A percentile compares a stretch with the other conserved stretches of the same genome.
phyloP scores from a whole-genome alignment of 2,888 invertebrate species.

The Boloria euphrosyne region DNA sequence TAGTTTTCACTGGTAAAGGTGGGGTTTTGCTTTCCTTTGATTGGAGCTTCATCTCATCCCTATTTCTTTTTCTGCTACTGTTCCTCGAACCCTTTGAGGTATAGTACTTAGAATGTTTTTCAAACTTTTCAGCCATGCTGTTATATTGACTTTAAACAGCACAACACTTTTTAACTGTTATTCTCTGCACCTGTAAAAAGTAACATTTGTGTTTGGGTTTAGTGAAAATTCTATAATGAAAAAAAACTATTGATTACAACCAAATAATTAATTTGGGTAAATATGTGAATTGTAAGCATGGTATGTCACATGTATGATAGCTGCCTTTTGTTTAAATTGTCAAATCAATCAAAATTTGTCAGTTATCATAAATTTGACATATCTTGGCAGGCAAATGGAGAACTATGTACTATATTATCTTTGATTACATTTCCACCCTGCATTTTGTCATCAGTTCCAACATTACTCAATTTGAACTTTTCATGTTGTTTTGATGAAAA shows the following conservation, averaged over 20 bases:
- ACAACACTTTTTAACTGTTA: slow-evolving; percentile 35
- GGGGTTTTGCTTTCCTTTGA: slow-evolving; percentile 64
- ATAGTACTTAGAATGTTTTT: slow-evolving; percentile 51
- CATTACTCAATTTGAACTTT: slow-evolving; percentile 65
- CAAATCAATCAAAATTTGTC: slow-evolving; percentile 28
- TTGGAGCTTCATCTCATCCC: slow-evolving; percentile 43
- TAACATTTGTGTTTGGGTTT: slow-evolving; percentile 40
- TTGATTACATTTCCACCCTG: slow-evolving; percentile 81
- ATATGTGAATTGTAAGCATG: slow-evolving; percentile 41
- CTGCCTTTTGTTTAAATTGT: slow-evolving; percentile 28
- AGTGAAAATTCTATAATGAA: slow-evolving; percentile 25
- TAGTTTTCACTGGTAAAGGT: slow-evolving; percentile 60
- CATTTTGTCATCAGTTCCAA: slow-evolving; percentile 62
- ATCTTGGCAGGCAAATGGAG: slow-evolving; percentile 48
- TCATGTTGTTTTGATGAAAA: slow-evolving; percentile 56
- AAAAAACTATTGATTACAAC: slow-evolving; percentile 28
- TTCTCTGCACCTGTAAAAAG: slow-evolving; percentile 61
- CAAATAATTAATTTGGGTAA: slow-evolving; percentile 29
- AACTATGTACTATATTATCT: slow-evolving; percentile 72
- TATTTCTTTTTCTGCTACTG: slow-evolving; percentile 50
- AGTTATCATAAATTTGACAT: slow-evolving; percentile 66
- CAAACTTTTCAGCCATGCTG: slow-evolving; percentile 57
- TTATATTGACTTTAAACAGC: slow-evolving; percentile 39
- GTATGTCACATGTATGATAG: slow-evolving; percentile 46
- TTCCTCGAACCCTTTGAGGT: slow-evolving; percentile 51